phyloP scores from a whole-genome alignment of 2,888 invertebrate species.

The Smittia sp. region DNA sequence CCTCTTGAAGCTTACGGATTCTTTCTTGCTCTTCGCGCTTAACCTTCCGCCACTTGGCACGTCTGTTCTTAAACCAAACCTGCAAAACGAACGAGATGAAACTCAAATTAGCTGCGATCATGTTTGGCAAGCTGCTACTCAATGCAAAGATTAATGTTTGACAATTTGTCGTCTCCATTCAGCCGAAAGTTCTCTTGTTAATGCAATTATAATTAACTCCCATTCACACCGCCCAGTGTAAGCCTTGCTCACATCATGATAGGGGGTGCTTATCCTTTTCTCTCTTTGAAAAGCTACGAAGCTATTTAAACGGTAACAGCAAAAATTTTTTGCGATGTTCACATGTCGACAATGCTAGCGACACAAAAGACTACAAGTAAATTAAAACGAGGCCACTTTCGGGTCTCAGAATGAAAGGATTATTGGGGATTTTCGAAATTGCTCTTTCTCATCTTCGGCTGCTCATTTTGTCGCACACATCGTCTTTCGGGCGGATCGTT shows the following conservation, averaged over 20 bases:
- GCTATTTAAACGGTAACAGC: constrained; percentile 32
- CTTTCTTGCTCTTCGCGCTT: constrained; percentile 85
- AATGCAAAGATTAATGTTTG: background rate
- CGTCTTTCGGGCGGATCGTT: background rate
- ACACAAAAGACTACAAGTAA: constrained; percentile 40
- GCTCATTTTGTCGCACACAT: background rate
- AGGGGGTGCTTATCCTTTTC: constrained; percentile 11
- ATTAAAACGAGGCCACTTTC: constrained; percentile 42
- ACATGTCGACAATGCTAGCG: background rate
- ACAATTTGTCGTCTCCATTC: constrained; percentile 24
- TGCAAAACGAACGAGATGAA: constrained; percentile 54
- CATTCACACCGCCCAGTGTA: background rate
- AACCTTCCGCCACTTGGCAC: constrained; percentile 95
- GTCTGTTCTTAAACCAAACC: constrained; percentile 96
- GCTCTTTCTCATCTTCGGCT: constrained; percentile 14
- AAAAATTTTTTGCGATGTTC: background rate
- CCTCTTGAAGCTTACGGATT: constrained; percentile 77
- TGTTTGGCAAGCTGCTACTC: background rate
- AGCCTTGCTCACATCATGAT: background rate
- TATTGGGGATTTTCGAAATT: constrained; percentile 34
- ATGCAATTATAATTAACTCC: constrained; percentile 41
- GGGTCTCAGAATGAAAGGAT: constrained; percentile 26
- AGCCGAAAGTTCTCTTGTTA: constrained; percentile 2
- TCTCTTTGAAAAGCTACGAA: constrained; percentile 19
- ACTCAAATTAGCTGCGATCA: constrained; percentile 23